Evolutionary conservation across 2,113 vertebrate species (phyloP).

Genomic region (Cryptomyrus ogoouensis): DNA sequence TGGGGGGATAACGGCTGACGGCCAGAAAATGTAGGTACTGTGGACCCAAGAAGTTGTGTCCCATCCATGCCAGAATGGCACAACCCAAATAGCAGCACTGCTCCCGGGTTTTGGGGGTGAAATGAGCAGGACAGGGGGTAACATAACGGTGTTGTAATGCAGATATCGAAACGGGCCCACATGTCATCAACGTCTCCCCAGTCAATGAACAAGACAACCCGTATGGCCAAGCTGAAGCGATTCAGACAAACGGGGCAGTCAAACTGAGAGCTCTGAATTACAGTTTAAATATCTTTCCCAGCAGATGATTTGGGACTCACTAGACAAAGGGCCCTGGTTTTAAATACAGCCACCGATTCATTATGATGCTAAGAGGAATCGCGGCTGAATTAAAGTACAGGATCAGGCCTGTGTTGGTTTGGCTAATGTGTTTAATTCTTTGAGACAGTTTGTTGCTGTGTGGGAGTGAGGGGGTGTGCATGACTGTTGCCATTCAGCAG

Average conservation of each 20-base stretch:
- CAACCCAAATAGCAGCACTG: not conserved
- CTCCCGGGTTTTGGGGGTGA: not conserved
- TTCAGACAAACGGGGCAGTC: constrained; percentile 37
- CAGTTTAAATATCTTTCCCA: constrained; percentile 44
- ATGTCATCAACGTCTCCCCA: not conserved
- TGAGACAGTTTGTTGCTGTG: constrained; percentile 7
- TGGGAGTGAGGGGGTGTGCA: constrained; percentile 5
- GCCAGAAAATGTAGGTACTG: not conserved
- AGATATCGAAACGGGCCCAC: not conserved
- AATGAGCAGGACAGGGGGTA: not conserved
- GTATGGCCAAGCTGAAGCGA: constrained; percentile 40
- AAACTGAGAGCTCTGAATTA: constrained; percentile 36
- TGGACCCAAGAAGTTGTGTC: not conserved
- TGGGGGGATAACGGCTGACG: not conserved
- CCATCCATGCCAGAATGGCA: not conserved
- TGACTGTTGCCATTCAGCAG: constrained; percentile 12
- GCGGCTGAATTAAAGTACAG: not conserved
- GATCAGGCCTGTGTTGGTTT: not conserved
- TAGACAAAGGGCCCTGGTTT: constrained; percentile 19
- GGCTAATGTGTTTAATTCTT: constrained; percentile 15
- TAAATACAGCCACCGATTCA: constrained; percentile 9
- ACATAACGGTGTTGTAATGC: not conserved
- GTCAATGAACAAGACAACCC: constrained; percentile 23
- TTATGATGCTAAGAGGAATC: constrained; percentile 2
- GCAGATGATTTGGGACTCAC: constrained; percentile 43